Evolutionary conservation across 2,888 invertebrate species (phyloP).

Genomic region (Apocheima hispidaria): DNA sequence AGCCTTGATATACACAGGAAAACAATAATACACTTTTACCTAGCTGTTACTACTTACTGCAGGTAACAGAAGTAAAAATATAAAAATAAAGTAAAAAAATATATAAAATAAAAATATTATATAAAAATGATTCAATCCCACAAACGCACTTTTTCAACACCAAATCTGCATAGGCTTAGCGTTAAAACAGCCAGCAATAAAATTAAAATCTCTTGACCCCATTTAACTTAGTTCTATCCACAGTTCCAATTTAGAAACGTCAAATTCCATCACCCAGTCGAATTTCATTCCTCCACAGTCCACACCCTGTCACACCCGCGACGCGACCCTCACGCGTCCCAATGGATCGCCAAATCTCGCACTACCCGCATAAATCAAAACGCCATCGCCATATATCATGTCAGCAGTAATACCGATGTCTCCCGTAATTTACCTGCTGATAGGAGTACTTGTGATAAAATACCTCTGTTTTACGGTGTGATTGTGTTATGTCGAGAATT

Average conservation of each 20-base stretch:
- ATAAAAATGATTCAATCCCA: too few species aligned
- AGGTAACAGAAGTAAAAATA: too few species aligned
- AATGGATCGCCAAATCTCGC: constrained; percentile 50
- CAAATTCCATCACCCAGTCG: constrained; percentile 1
- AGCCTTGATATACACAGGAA: too few species aligned
- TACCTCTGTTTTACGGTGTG: constrained; percentile 6
- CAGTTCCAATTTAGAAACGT: not conserved
- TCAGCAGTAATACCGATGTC: constrained; percentile 41
- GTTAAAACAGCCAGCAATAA: too few species aligned
- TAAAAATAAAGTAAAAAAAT: too few species aligned
- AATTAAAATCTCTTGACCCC: too few species aligned
- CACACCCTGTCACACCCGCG: constrained; percentile 5
- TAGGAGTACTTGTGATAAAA: constrained; percentile 22
- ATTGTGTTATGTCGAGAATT: not conserved
- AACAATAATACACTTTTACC: too few species aligned
- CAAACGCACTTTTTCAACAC: too few species aligned
- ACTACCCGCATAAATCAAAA: constrained; percentile 61
- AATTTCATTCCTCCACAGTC: constrained; percentile 10
- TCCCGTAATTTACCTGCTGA: constrained; percentile 60
- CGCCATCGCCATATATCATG: constrained; percentile 42
- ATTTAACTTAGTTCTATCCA: not conserved
- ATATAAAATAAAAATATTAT: too few species aligned
- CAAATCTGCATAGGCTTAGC: too few species aligned
- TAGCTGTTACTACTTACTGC: too few species aligned
- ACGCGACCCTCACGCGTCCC: not conserved